Percentiles rank a stretch among this genome's conserved stretches.
Evolutionary conservation across 2,888 invertebrate genomes (phyloP).

Genomic region (Temnothorax rugatulus): DNA sequence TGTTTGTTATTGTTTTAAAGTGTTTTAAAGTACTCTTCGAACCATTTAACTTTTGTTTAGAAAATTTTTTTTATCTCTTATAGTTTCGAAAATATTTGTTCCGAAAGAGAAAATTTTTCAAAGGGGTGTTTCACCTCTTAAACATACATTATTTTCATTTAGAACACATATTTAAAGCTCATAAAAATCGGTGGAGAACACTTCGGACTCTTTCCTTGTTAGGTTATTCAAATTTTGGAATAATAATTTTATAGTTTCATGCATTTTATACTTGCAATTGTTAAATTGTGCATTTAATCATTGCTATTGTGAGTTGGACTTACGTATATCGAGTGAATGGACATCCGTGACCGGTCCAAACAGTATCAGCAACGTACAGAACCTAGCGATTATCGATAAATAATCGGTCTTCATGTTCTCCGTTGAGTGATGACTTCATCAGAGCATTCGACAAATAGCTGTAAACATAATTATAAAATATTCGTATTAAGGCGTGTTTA

Average conservation of each 20-base stretch:
- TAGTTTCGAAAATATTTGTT: no score
- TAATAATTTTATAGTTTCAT: background rate
- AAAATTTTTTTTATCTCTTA: no score
- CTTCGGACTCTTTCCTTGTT: no score
- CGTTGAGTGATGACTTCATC: slow-evolving; percentile 80
- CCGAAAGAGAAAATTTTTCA: no score
- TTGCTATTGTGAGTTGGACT: slow-evolving; percentile 68
- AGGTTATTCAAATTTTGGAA: background rate
- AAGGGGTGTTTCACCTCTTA: no score
- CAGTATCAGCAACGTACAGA: slow-evolving; percentile 78
- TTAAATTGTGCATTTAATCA: background rate
- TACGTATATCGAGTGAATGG: slow-evolving; percentile 82
- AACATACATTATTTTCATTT: no score
- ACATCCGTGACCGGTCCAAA: slow-evolving; percentile 77
- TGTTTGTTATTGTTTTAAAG: no score
- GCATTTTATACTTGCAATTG: background rate
- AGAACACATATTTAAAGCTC: no score
- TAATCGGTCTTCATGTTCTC: slow-evolving; percentile 84
- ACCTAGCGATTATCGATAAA: slow-evolving; percentile 79
- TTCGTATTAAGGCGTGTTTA: background rate
- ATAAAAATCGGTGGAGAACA: no score
- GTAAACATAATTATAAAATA: slow-evolving; percentile 62
- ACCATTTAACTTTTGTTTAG: no score
- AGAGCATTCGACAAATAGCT: slow-evolving; percentile 78
- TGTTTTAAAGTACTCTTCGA: no score